phyloP scores from a whole-genome alignment of 2,888 invertebrate species.

The Rutpela maculata region DNA sequence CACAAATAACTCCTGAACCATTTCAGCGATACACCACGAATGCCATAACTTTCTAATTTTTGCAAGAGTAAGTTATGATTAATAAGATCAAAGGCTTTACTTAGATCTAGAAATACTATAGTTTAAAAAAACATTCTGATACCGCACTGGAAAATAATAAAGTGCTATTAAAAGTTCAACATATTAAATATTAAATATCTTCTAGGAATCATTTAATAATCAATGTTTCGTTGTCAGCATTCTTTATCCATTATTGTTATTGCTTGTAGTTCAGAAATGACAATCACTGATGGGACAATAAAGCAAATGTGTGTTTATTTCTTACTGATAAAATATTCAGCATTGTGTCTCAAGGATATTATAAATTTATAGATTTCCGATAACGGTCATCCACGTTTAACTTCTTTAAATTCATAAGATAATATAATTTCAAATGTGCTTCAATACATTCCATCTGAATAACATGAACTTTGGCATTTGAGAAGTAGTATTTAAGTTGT shows the following conservation, averaged over 20 bases:
- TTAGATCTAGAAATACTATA: too few relatives aligned
- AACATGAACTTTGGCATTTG: too few relatives aligned
- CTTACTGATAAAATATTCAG: not conserved
- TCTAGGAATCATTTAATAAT: not conserved
- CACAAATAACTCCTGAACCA: too few relatives aligned
- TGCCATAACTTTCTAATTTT: too few relatives aligned
- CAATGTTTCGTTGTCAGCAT: not conserved
- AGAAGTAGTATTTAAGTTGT: too few relatives aligned
- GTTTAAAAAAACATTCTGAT: too few relatives aligned
- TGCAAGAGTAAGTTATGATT: too few relatives aligned
- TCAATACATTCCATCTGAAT: too few relatives aligned
- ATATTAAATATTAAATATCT: not conserved
- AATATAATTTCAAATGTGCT: too few relatives aligned
- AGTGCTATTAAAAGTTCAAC: not conserved
- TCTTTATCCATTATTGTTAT: constrained; percentile 15
- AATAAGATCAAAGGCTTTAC: too few relatives aligned
- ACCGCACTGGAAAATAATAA: too few relatives aligned
- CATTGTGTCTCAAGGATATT: not conserved
- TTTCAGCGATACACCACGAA: too few relatives aligned
- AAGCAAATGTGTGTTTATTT: constrained; percentile 13
- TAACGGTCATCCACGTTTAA: not conserved
- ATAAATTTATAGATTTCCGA: constrained; percentile 1
- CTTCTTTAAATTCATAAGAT: not conserved
- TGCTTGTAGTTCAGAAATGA: constrained; percentile 1
- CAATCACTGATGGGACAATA: constrained; percentile 4